Evolutionary conservation across 2,888 invertebrate genomes (phyloP).

Genomic region (Gortyna flavago): DNA sequence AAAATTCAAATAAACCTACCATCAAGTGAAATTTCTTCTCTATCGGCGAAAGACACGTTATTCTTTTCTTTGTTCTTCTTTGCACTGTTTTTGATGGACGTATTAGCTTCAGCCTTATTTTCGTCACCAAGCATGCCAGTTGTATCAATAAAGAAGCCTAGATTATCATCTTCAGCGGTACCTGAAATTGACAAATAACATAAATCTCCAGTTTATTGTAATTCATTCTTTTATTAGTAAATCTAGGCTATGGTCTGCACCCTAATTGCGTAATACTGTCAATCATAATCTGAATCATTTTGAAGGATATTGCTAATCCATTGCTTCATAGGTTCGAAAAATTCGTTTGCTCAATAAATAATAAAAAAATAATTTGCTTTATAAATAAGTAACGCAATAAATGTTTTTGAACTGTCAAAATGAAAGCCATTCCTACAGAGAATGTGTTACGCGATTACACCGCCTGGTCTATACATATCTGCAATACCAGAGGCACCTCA

Average conservation of each 20-base stretch:
- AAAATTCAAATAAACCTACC: slow-evolving; percentile 46
- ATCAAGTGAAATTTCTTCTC: slow-evolving; percentile 34
- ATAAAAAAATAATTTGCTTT: no score
- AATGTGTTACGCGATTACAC: no score
- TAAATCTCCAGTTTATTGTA: background rate
- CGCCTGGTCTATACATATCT: background rate
- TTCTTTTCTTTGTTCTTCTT: slow-evolving; percentile 70
- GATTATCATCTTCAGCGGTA: slow-evolving; percentile 46
- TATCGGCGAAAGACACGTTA: slow-evolving; percentile 42
- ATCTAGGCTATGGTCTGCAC: background rate
- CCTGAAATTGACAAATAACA: slow-evolving; percentile 35
- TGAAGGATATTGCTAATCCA: no score
- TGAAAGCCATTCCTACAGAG: no score
- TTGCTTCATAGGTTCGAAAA: no score
- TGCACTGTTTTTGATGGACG: slow-evolving; percentile 59
- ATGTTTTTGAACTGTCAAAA: no score
- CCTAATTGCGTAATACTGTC: background rate
- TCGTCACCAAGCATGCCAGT: slow-evolving; percentile 58
- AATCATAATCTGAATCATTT: no score
- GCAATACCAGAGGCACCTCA: background rate
- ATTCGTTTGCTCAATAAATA: no score
- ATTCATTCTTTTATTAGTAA: background rate
- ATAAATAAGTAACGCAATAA: no score
- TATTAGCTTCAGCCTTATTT: slow-evolving; percentile 36
- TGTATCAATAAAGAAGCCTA: slow-evolving; percentile 72